These are phyloP conservation scores for Passer domesticus DNA, from an alignment of 2,113 vertebrate genomes.

Conservation along the genomic window DNA sequence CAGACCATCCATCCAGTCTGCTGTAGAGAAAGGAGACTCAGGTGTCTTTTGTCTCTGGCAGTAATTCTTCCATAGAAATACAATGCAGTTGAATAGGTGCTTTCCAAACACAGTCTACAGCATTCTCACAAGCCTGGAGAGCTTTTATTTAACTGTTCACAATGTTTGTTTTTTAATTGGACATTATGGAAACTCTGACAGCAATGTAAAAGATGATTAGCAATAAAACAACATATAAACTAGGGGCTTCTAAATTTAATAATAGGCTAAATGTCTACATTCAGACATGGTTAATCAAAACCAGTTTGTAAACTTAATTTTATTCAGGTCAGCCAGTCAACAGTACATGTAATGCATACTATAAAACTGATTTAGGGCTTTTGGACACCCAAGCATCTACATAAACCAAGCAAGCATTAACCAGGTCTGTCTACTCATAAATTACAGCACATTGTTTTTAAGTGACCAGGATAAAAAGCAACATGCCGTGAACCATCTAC, in stretches of 20 bases:
- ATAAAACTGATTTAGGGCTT: constrained; percentile 68
- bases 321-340: constrained; percentile 67
- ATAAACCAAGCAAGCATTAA: constrained; percentile 64
- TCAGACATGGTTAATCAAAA: constrained; percentile 62
- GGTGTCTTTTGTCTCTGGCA: constrained; percentile 6
- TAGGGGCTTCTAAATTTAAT: constrained; percentile 62
- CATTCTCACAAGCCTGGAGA: constrained; percentile 8
- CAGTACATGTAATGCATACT: constrained; percentile 63
- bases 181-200: constrained; percentile 53
- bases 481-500: constrained; percentile 55
- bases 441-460: constrained; percentile 67
- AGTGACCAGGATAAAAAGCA: constrained; percentile 65
- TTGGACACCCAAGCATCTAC: constrained; percentile 61
- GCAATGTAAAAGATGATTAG: constrained; percentile 50
- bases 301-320: constrained; percentile 66
- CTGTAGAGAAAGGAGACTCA: neutral
- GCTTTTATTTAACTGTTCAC: constrained; percentile 25
- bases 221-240: constrained; percentile 57
- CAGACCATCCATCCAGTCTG: neutral
- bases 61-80: constrained; percentile 14
- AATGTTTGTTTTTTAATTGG: constrained; percentile 43
- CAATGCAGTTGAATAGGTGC: neutral
- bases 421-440: constrained; percentile 59
- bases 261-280: constrained; percentile 53
- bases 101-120: neutral